Percentiles rank a stretch among this genome's conserved stretches.
Conservation (phyloP, 2,888 invertebrate species). For the Mesochorus sp. region DNA sequence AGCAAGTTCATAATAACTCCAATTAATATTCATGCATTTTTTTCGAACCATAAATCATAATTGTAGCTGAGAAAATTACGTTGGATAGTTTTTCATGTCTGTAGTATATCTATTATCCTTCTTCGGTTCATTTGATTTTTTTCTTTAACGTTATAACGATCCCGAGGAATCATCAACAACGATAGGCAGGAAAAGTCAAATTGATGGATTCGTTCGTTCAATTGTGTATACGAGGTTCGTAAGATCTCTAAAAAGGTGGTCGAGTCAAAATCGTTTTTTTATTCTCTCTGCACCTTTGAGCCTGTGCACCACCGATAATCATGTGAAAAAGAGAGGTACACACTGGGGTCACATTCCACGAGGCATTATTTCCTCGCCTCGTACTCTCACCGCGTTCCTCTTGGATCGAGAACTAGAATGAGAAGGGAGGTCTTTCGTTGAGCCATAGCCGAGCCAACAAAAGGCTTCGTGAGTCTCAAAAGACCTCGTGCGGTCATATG, state of each 20-base stretch:
- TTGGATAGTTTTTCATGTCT: constrained; percentile 22
- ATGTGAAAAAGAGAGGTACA: constrained; percentile 69
- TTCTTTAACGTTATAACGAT: constrained; percentile 27
- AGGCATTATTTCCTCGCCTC: constrained; percentile 79
- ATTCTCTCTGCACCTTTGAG: constrained; percentile 13
- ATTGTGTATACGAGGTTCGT: constrained; percentile 21
- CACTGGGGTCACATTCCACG: constrained; percentile 81
- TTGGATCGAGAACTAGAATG: constrained; percentile 8
- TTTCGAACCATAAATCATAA: constrained; percentile 19
- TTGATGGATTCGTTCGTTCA: constrained; percentile 45
- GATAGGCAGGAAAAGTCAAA: constrained; percentile 19
- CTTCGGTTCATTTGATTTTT: not conserved
- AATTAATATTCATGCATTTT: constrained; percentile 2
- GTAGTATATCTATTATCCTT: not conserved
- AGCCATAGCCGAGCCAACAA: constrained; percentile 73
- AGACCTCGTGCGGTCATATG: constrained; percentile 54
- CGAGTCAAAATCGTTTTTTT: constrained; percentile 12
- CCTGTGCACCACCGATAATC: constrained; percentile 1
- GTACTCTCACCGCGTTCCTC: constrained; percentile 9
- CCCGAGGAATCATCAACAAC: constrained; percentile 29
- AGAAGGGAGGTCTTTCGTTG: not conserved
- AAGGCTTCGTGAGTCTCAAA: constrained; percentile 73
- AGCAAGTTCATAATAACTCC: not conserved
- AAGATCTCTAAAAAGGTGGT: not conserved
- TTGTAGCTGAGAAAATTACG: constrained; percentile 4